Base-by-base conservation (phyloP, 1,140 invertebrate genomes). In the Heliconius hermathena region DNA sequence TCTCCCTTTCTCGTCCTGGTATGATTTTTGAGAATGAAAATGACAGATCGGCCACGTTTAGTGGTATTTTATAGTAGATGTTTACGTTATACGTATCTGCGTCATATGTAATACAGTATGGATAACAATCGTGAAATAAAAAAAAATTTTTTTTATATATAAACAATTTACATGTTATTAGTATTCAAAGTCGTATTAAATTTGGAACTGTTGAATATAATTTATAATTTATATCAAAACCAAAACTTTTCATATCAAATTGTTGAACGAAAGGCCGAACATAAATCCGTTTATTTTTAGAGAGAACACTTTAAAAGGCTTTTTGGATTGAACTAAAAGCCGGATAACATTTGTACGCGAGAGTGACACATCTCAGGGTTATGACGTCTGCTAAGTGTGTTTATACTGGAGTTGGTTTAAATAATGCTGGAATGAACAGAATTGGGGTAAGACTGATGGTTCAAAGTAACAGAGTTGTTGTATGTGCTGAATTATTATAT, bases 311-410 rank as follows among this genome's bases (percentile, higher is more conserved):
- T 73, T 79, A 71, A 79, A 74, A 74, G 73, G 78, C 73, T 79
- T 79, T 79, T 54, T 57, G 73, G 73, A 79, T 79, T 79, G 41
- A 79, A 71, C 78, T 79, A 79, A 75, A 79, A 79, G 78, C 78
- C 78, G 73, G 73, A 71, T 74, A 79, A 74, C 60, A 79, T 79
- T 75, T 79, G 29, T 79, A 71, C 71, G 41, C 73, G 57, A 54
- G 78, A 75, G 73, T 54, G 73, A 74, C 78, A 75, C 52, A 66
- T 66, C 77, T 74, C 78, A 54, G 78, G 46, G 49, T 74, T 74
- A 74, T 74, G 60, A 66, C 60, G 60, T 66, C 60, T 66, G 60
- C 26, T 66, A 29, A 66, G 60, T 66, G 22, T 16, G 26, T 66
- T 66, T 66, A 66, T 66, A 66, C 22, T 26, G 60, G 26, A 66